phyloP scores from a whole-genome alignment of 23 tunicate species.

The Oikopleura albicans region DNA sequence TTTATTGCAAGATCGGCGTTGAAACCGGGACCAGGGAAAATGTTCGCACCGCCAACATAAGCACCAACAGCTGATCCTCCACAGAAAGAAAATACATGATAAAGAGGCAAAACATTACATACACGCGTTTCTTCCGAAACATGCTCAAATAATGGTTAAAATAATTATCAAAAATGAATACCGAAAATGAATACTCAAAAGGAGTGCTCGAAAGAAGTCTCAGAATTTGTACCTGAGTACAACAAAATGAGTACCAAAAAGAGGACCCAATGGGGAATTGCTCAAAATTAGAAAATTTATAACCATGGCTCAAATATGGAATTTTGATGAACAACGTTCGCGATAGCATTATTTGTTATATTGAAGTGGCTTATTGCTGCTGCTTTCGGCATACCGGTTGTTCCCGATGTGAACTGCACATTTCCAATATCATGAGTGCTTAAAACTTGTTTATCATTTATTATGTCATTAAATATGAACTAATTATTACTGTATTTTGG shows the following conservation, averaged over 20 bases:
- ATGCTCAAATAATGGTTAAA: too few species aligned
- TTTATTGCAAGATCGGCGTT: not conserved
- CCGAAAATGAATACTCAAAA: too few species aligned
- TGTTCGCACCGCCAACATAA: not conserved
- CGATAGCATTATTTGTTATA: not conserved
- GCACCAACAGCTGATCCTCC: not conserved
- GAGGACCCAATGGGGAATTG: too few species aligned
- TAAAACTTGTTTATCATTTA: too few species aligned
- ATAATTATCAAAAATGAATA: too few species aligned
- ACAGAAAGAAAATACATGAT: not conserved
- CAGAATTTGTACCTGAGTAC: too few species aligned
- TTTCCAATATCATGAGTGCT: not conserved
- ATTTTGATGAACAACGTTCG: not conserved
- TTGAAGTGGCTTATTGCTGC: not conserved
- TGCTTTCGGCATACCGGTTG: slow-evolving; percentile 18
- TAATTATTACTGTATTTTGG: too few species aligned
- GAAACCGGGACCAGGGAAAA: not conserved
- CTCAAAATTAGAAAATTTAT: too few species aligned
- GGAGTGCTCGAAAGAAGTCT: too few species aligned
- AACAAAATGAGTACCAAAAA: too few species aligned
- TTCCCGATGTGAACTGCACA: slow-evolving; percentile 3
- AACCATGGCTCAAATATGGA: too few species aligned
- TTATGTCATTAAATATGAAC: too few species aligned
- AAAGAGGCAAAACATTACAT: not conserved
- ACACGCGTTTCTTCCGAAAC: not conserved